Percentiles rank a stretch among this genome's conserved stretches.
phyloP scores from a whole-genome alignment of 2,797 vertebrate genomes.

The Protosalanx chinensis region DNA sequence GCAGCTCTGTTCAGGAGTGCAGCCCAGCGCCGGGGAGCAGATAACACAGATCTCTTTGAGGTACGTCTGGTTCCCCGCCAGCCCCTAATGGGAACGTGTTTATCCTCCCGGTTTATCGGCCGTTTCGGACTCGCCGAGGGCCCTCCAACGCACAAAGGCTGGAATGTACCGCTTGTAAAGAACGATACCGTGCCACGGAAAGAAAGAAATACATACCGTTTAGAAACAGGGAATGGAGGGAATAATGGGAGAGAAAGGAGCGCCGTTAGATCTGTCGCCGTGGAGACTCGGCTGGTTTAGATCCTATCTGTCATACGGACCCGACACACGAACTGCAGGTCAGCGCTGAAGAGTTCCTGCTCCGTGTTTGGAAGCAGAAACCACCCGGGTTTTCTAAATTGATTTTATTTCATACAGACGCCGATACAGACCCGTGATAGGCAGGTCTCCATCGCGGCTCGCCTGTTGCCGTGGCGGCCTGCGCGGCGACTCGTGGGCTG shows the following conservation, averaged over 20 bases:
- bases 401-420: conserved; percentile 15
- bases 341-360: conserved; percentile 14
- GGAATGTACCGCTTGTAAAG: conserved; percentile 50
- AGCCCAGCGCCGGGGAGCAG: conserved; percentile 45
- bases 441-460: conserved; percentile 40
- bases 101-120: conserved; percentile 68
- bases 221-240: conserved; percentile 44
- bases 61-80: conserved; percentile 59
- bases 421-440: conserved; percentile 62
- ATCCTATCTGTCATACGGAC: conserved; percentile 48
- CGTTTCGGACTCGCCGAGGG: conserved; percentile 21
- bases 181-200: conserved; percentile 25
- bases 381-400: conserved; percentile 19
- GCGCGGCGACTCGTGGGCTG: conserved; percentile 38
- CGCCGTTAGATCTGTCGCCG: conserved; percentile 23
- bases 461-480: conserved; percentile 22
- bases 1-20: conserved; percentile 6
- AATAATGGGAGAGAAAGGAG: conserved; percentile 45
- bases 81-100: conserved; percentile 68
- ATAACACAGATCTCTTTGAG: conserved; percentile 68
- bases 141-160: conserved; percentile 48
- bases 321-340: conserved; percentile 27
- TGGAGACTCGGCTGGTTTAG: conserved; percentile 16
- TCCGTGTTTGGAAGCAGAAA: conserved; percentile 31
- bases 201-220: conserved; percentile 25